Evolutionary conservation across 2,113 vertebrate species (phyloP).

Genomic region (Scomber colias): DNA sequence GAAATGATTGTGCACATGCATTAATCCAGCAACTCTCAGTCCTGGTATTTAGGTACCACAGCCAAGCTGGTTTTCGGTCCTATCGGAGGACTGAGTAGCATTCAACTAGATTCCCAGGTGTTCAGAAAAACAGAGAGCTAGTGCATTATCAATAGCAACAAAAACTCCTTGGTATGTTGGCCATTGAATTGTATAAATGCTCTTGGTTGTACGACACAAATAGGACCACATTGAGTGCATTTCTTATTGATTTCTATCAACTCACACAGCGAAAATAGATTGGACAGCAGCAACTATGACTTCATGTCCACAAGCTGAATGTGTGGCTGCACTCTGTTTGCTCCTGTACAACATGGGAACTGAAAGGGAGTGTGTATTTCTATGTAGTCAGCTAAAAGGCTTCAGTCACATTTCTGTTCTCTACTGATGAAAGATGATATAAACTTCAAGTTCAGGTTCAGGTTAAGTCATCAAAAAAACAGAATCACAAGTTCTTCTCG

Average conservation of each 20-base stretch:
- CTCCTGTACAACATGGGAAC: background rate
- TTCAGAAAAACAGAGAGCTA: slow-evolving; percentile 1
- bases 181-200: too few species aligned
- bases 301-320: too few species aligned
- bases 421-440: background rate
- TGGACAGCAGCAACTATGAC: too few species aligned
- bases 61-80: background rate
- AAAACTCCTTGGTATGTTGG: too few species aligned
- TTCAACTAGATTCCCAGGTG: slow-evolving; percentile 14
- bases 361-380: background rate
- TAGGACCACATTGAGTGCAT: too few species aligned
- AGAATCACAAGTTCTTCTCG: background rate
- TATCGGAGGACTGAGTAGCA: background rate
- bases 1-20: slow-evolving; percentile 34
- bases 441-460: background rate
- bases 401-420: background rate
- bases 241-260: too few species aligned
- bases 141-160: background rate
- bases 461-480: too few species aligned
- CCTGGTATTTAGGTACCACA: background rate
- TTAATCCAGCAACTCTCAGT: slow-evolving; percentile 40
- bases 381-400: background rate
- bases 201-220: too few species aligned
- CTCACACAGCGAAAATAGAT: too few species aligned
- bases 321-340: too few species aligned